Percentiles rank a stretch among this genome's conserved stretches.
Evolutionary conservation across 2,888 invertebrate genomes (phyloP).

Genomic region (Leucozona laternaria): DNA sequence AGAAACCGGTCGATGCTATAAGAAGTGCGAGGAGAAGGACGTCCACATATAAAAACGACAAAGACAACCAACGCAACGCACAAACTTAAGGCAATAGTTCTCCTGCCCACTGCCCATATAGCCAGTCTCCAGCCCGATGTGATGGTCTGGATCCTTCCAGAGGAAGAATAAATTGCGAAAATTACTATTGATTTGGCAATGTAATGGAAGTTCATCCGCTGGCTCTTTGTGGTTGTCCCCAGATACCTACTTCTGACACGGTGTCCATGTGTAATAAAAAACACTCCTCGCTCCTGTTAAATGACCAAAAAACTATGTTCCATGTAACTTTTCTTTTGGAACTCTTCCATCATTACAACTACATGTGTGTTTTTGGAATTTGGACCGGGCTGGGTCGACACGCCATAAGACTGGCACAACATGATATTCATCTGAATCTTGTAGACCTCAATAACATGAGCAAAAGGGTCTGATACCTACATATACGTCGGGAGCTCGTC

Average conservation of each 20-base stretch:
- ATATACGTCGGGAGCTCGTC: not conserved
- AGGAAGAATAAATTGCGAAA: constrained; percentile 64
- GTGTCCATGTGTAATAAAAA: constrained; percentile 64
- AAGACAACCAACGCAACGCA: constrained; percentile 25
- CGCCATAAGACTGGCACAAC: constrained; percentile 39
- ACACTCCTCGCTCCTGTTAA: constrained; percentile 21
- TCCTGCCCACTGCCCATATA: not conserved
- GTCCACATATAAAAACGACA: not conserved
- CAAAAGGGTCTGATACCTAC: not conserved
- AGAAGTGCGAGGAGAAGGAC: constrained; percentile 6
- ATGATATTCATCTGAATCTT: constrained; percentile 49
- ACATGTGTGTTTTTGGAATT: not conserved
- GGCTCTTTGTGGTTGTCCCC: constrained; percentile 35
- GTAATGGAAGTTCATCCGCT: constrained; percentile 62
- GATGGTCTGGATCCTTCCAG: constrained; percentile 8
- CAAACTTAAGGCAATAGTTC: constrained; percentile 39
- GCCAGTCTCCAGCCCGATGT: not conserved
- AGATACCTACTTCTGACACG: constrained; percentile 60
- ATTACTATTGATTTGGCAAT: constrained; percentile 73
- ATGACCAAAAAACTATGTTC: constrained; percentile 55
- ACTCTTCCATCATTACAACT: constrained; percentile 66
- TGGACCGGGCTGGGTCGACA: constrained; percentile 6
- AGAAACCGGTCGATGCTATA: constrained; percentile 40
- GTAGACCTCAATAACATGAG: constrained; percentile 10
- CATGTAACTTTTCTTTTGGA: constrained; percentile 63